phyloP scores from a whole-genome alignment of 2,113 vertebrate genomes.

The Peromyscus leucopus region DNA sequence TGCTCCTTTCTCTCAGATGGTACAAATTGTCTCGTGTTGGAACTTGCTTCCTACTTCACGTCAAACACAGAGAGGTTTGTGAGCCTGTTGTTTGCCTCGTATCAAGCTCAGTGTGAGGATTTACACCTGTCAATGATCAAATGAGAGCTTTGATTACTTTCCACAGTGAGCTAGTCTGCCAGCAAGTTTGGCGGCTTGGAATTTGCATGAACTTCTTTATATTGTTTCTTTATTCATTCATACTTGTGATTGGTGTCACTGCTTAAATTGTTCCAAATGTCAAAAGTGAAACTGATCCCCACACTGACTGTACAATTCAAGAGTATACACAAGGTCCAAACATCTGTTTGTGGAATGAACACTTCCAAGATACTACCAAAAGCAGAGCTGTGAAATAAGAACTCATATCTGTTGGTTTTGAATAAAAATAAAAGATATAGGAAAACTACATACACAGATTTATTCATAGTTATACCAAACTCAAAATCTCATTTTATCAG shows the following conservation, averaged over 20 bases:
- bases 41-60: neutral
- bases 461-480: constrained; percentile 4
- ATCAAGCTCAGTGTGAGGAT: neutral
- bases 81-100: neutral
- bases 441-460: neutral
- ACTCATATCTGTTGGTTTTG: neutral
- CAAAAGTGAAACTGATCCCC: neutral
- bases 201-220: neutral
- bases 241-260: neutral
- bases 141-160: neutral
- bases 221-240: neutral
- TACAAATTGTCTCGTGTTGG: neutral
- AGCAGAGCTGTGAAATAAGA: neutral
- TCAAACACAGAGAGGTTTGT: neutral
- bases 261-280: neutral
- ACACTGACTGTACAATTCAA: neutral
- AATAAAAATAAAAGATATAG: neutral
- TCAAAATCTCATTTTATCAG: neutral
- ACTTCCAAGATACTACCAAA: neutral
- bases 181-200: neutral
- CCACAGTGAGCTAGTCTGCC: neutral
- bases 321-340: neutral
- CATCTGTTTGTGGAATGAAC: neutral
- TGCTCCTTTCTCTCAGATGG: neutral
- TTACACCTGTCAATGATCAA: neutral